Evolutionary conservation across 2,797 vertebrate species (phyloP).

Genomic region (Halcyon chelicuti): DNA sequence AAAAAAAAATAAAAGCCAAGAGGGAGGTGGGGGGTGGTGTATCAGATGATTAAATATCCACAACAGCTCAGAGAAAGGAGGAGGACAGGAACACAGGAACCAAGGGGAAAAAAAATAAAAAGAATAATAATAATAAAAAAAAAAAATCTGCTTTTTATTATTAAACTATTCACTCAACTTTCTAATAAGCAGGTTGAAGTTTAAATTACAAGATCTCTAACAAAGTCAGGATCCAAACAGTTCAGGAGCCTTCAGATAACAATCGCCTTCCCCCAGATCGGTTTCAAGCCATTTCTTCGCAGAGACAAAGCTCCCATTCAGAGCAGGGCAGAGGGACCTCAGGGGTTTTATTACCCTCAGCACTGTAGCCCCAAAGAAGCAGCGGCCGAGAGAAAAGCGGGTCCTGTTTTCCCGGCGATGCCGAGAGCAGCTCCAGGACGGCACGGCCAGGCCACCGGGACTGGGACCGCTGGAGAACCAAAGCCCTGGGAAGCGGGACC

Average conservation of each 20-base stretch:
- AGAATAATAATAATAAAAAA: not conserved
- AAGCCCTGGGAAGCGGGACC: not conserved
- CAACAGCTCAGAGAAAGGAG: constrained; percentile 4
- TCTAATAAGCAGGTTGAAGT: constrained; percentile 83
- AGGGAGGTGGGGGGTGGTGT: not conserved
- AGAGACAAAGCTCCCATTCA: constrained; percentile 89
- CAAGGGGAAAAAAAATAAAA: not conserved
- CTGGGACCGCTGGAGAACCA: accelerated
- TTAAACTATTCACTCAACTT: constrained; percentile 79
- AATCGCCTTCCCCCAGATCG: constrained; percentile 82
- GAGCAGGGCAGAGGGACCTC: constrained; percentile 42
- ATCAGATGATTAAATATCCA: constrained; percentile 47
- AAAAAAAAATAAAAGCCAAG: constrained; percentile 48
- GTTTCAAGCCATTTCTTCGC: constrained; percentile 85
- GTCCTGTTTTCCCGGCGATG: not conserved
- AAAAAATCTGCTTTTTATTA: constrained; percentile 62
- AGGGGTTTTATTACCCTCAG: constrained; percentile 82
- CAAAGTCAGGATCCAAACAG: constrained; percentile 77
- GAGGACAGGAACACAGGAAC: constrained; percentile 27
- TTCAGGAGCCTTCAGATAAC: constrained; percentile 83
- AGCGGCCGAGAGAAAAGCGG: not conserved
- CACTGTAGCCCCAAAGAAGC: constrained; percentile 37
- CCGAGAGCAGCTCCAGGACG: not conserved
- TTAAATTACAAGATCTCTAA: constrained; percentile 85
- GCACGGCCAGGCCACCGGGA: accelerated